phyloP scores from a whole-genome alignment of 2,113 vertebrate species.

The Lagopus leucura region DNA sequence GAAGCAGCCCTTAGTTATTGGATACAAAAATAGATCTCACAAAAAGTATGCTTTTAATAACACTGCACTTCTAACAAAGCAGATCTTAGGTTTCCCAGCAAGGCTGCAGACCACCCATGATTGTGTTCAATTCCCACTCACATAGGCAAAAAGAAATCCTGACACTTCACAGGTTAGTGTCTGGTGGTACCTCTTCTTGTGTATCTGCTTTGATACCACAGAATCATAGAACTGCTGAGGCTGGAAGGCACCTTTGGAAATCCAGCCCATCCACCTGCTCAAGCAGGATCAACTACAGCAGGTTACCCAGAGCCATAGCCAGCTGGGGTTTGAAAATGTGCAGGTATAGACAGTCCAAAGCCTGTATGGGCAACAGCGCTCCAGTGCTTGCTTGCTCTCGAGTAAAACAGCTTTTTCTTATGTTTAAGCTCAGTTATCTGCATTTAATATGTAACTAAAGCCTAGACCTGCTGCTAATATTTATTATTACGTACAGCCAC shows the following conservation, averaged over 20 bases:
- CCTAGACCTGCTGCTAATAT: background rate
- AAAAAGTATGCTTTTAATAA: background rate
- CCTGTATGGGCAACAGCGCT: background rate
- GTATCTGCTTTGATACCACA: background rate
- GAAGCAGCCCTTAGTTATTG: background rate
- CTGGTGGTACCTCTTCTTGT: background rate
- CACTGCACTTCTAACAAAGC: background rate
- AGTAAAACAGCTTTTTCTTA: background rate
- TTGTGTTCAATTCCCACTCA: background rate
- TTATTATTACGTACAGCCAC: background rate
- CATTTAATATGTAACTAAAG: background rate
- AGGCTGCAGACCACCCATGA: background rate
- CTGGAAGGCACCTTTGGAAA: background rate
- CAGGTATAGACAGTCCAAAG: background rate
- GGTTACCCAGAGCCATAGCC: background rate
- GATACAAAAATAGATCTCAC: background rate
- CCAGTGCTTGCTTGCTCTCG: background rate
- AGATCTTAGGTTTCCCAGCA: background rate
- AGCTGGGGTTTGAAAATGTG: background rate
- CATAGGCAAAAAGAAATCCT: background rate
- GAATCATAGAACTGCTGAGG: background rate
- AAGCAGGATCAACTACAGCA: background rate
- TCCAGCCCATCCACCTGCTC: accelerated
- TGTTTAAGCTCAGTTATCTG: background rate
- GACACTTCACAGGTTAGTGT: background rate